Evolutionary conservation across 1,140 invertebrate genomes (phyloP), one percentile per base, ranked within the genome.

Genomic region (Lethrus apterus): DNA sequence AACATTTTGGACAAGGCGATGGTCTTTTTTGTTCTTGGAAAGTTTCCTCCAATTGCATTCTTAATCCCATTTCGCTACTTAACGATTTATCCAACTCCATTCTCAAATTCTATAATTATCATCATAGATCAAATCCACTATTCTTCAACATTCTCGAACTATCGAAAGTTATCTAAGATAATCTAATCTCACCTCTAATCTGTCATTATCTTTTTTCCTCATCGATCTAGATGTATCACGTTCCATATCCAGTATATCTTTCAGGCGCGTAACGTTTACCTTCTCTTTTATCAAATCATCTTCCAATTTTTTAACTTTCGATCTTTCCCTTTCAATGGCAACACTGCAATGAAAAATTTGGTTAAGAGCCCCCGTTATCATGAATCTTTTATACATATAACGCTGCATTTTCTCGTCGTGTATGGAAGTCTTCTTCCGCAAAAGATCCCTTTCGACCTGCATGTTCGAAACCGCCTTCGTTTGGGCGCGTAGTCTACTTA

Each of bases 391-490:
- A 5, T 44, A 53, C 51, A 46, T 33, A 31, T 49, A 50, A 31
- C 30, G 10, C 13, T 53, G 33, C n/a, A 53, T 3, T 36, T 45
- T 49, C 21, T 50, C 42, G 35, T 53, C 46, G 41, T 49, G 23
- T 23, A 50, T 44, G 9, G 34, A 41, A 11, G 23, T 46, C 43
- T 41, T 45, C 38, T 40, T 51, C 34, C 23, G 31, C 38, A 41
- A 40, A 14, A 19, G 24, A 23, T 35, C 52, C 29, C 44, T 44
- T 46, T 40, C 36, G 35, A 18, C 44, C 41, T 34, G 44, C 13
- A 53, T 33, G 13, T 35, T 50, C 0, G 47, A 4, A 21, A 53
- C 47, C 10, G 32, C 31, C 30, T 44, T 42, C 11, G 47, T 31
- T 24, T 53, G 51, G n/a, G 38, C 24, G 8, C 36, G 41, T 7